phyloP scores from a whole-genome alignment of 2,113 vertebrate species.

The Rhea americana region DNA sequence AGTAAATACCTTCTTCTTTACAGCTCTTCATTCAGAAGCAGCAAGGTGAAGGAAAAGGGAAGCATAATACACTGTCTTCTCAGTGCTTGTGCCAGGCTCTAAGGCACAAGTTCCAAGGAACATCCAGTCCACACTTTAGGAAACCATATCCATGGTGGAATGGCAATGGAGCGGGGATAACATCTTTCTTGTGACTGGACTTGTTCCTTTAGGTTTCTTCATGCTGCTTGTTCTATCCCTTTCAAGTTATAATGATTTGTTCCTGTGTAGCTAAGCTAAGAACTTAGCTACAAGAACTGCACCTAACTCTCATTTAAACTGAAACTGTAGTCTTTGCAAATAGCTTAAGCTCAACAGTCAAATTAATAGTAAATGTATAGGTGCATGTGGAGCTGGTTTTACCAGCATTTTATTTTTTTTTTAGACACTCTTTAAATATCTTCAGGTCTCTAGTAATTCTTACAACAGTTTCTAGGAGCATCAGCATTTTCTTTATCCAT shows the following conservation, averaged over 20 bases:
- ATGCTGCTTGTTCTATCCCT: background rate
- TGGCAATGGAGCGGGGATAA: background rate
- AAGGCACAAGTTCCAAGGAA: background rate
- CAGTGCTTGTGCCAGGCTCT: background rate
- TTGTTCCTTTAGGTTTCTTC: background rate
- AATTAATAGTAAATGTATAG: slow-evolving; percentile 17
- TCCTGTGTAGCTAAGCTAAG: background rate
- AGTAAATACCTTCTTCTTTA: background rate
- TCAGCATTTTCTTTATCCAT: background rate
- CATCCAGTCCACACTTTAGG: background rate
- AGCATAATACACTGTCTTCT: background rate
- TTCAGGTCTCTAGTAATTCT: background rate
- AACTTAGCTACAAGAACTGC: background rate
- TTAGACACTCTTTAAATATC: background rate
- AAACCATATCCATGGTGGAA: background rate
- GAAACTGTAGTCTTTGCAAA: background rate
- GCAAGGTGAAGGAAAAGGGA: background rate
- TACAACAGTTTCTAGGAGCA: background rate
- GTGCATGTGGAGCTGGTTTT: background rate
- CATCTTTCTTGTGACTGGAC: background rate
- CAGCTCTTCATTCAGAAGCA: background rate
- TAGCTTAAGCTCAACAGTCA: background rate
- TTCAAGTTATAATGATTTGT: slow-evolving; percentile 9
- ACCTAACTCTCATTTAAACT: background rate
- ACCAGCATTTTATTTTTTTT: background rate